Evolutionary conservation across 2,888 invertebrate genomes (phyloP).

Genomic region (Polydrusus cervinus): DNA sequence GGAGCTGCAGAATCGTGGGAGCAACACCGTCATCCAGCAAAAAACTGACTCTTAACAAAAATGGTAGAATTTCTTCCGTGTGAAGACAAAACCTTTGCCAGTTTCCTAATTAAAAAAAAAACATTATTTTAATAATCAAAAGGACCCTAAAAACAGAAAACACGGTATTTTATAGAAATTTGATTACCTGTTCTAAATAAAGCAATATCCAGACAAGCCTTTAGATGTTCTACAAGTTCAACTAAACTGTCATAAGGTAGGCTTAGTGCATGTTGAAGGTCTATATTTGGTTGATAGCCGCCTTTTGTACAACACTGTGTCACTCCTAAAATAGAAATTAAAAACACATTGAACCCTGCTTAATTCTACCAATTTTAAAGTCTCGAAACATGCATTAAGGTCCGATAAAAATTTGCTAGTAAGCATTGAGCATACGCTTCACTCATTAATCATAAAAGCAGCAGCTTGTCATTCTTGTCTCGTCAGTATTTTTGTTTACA

Average conservation of each 20-base stretch:
- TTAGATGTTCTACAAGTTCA: constrained; percentile 94
- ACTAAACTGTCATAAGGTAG: constrained; percentile 94
- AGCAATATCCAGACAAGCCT: constrained; percentile 95
- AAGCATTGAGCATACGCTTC: too few relatives aligned
- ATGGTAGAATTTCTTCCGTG: constrained; percentile 84
- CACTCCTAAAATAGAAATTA: constrained; percentile 61
- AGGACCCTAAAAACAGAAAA: too few relatives aligned
- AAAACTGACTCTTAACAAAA: constrained; percentile 89
- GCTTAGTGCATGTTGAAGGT: constrained; percentile 72
- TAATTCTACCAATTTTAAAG: too few relatives aligned
- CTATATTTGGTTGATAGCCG: constrained; percentile 72
- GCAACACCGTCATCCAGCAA: constrained; percentile 93
- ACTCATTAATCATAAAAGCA: too few relatives aligned
- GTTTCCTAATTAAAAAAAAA: constrained; percentile 72
- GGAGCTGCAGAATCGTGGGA: constrained; percentile 90
- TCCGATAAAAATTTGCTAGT: too few relatives aligned
- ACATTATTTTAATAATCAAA: neutral
- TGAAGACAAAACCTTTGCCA: constrained; percentile 93
- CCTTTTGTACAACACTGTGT: constrained; percentile 74
- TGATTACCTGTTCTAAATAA: constrained; percentile 83
- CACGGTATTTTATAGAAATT: neutral
- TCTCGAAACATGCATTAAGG: too few relatives aligned
- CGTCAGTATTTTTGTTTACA: too few relatives aligned
- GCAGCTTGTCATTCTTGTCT: too few relatives aligned
- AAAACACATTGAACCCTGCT: too few relatives aligned